Percentiles rank a stretch among this genome's conserved stretches.
These are phyloP conservation scores for Natator depressus DNA, from an alignment of 2,113 vertebrate genomes.

Conservation along the genomic window DNA sequence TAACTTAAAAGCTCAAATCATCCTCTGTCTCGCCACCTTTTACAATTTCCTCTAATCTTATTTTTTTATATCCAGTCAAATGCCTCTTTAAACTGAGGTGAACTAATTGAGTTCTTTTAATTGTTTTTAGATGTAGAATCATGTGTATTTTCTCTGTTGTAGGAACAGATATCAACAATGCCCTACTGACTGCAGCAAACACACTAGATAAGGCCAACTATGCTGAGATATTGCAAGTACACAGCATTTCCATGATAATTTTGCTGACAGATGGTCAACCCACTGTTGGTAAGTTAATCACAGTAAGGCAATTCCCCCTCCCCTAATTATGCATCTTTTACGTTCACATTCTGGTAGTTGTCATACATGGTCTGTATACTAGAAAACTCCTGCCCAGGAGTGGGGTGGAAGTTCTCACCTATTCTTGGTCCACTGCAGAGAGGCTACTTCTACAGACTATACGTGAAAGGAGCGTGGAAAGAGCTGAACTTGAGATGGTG, in stretches of 20 bases:
- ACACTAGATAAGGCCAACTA: constrained; percentile 69
- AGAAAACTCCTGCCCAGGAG: neutral
- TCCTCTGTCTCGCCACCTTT: neutral
- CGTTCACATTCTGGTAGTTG: neutral
- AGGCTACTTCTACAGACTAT: no score
- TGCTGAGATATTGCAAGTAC: constrained; percentile 60
- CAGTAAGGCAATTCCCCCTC: neutral
- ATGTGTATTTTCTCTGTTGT: neutral
- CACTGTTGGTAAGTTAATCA: constrained; percentile 81
- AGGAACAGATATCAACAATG: constrained; percentile 88
- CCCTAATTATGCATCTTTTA: neutral
- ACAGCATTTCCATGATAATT: constrained; percentile 86
- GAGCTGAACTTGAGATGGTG: neutral
- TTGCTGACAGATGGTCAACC: constrained; percentile 94
- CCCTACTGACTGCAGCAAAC: constrained; percentile 79
- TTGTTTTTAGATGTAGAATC: neutral
- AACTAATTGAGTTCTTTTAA: neutral
- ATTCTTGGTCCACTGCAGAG: no score
- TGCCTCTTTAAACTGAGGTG: neutral
- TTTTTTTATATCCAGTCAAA: neutral
- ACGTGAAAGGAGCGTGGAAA: neutral
- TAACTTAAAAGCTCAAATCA: neutral
- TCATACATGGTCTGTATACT: neutral
- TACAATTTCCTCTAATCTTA: neutral
- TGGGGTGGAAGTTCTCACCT: no score